A percentile compares a stretch with the other conserved stretches of the same genome.
phyloP scores from a whole-genome alignment of 2,888 invertebrate species.

The Mythimna impura region DNA sequence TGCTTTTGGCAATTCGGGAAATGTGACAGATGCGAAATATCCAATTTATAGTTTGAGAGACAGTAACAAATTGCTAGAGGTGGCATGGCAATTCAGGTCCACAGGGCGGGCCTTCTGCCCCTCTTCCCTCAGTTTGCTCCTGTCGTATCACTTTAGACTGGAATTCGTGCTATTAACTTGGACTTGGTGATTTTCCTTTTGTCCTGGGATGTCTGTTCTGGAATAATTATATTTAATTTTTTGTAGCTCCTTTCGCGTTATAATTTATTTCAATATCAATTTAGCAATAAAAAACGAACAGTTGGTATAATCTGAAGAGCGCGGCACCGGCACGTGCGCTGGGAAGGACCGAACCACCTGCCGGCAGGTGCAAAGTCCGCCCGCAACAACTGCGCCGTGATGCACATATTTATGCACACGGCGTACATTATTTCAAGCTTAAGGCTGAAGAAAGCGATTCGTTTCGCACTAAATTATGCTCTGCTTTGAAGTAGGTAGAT shows the following conservation, averaged over 20 bases:
- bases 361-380: constrained; percentile 77
- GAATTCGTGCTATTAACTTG: neutral
- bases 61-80: neutral
- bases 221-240: neutral
- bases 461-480: constrained; percentile 18
- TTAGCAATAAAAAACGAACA: constrained; percentile 44
- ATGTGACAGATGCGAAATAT: neutral
- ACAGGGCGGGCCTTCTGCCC: neutral
- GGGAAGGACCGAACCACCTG: constrained; percentile 74
- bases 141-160: neutral
- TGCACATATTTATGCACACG: constrained; percentile 34
- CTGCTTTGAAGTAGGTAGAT: neutral
- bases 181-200: too few species aligned
- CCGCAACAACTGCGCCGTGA: constrained; percentile 58
- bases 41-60: neutral
- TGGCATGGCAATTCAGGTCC: neutral
- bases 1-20: neutral
- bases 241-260: neutral
- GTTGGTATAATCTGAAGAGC: constrained; percentile 59
- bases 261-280: constrained; percentile 42
- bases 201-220: neutral
- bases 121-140: neutral
- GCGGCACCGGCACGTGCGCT: constrained; percentile 70
- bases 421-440: constrained; percentile 35
- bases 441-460: constrained; percentile 31